phyloP scores from a whole-genome alignment of 1,140 invertebrate species.

The Diorhabda carinulata region DNA sequence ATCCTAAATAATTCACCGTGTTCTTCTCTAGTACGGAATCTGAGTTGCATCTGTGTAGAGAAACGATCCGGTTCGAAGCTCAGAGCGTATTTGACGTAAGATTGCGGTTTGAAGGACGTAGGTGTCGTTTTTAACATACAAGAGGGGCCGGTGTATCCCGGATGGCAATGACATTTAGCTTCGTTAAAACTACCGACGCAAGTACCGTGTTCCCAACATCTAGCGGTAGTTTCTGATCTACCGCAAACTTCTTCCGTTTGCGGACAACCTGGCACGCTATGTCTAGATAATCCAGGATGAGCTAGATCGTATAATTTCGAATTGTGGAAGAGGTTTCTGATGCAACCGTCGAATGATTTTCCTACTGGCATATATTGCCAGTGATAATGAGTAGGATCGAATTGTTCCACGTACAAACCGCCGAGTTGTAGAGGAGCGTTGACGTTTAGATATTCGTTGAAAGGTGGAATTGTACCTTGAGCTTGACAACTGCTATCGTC shows the following conservation, averaged over 20 bases:
- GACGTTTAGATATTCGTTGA: constrained; percentile 95
- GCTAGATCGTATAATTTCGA: constrained; percentile 92
- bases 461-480: constrained; percentile 81
- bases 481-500: constrained; percentile 86
- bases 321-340: constrained; percentile 92
- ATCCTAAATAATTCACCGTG: constrained; percentile 89
- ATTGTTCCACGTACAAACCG: constrained; percentile 80
- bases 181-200: constrained; percentile 88
- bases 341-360: constrained; percentile 91
- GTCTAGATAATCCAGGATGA: constrained; percentile 76
- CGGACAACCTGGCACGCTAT: constrained; percentile 82
- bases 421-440: constrained; percentile 93
- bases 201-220: constrained; percentile 86
- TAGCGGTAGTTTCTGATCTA: constrained; percentile 72
- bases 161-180: constrained; percentile 85
- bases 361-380: constrained; percentile 83
- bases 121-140: constrained; percentile 82
- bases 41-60: constrained; percentile 84
- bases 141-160: constrained; percentile 84
- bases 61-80: constrained; percentile 92
- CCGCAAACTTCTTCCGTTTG: constrained; percentile 86
- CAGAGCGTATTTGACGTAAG: constrained; percentile 92
- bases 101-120: constrained; percentile 85
- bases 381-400: constrained; percentile 79
- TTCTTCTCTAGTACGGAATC: constrained; percentile 88